Evolutionary conservation across 2,888 invertebrate genomes (phyloP), one percentile per base, ranked within the genome.

Genomic region (Aleiodes alternator): DNA sequence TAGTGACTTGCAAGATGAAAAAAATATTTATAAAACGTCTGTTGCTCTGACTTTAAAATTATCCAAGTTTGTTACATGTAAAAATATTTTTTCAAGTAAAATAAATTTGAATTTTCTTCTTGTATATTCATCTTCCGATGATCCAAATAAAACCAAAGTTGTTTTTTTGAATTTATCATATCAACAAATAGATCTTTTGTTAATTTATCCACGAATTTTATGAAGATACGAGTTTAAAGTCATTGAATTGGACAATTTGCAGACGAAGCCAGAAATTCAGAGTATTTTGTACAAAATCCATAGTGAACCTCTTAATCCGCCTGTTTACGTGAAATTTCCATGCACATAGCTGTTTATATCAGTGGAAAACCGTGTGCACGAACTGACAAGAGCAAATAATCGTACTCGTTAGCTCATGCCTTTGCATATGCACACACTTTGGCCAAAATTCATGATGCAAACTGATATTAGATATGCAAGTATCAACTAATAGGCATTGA

Each of bases 331-430:
- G 53, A 11, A 69, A 69, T 55, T 69, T 56, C n/a, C 55, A 38
- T 38, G 38, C 64, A 64, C 23, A 53, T 38, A n/a, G 56, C 16
- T 53, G 69, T 29, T 34, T 69, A 66, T 51, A 51, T 69, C 31
- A 11, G 38, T 43, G 34, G 43, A 29, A 64, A n/a, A 55, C 14
- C 55, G 61, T 61, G 61, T 61, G 61, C 61, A 61, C 34, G 31
- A 31, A n/a, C 59, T n/a, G 59, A 23, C 61, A 34, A 61, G 51
- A 69, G 55, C 69, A 55, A 69, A 69, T 69, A 69, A 69, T 69
- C 69, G 69, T n/a, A 53, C 31, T 16, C 29, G 34, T 53, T 16
- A 69, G 55, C 38, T 16, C 56, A 38, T 9, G 16, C 23, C 64
- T 64, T 64, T 64, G 43, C 48, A 61, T 38, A 61, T 34, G 34